These are phyloP conservation scores for Zaprionus lachaisei DNA, from an alignment of 1,140 invertebrate genomes.

Conservation along the genomic window DNA sequence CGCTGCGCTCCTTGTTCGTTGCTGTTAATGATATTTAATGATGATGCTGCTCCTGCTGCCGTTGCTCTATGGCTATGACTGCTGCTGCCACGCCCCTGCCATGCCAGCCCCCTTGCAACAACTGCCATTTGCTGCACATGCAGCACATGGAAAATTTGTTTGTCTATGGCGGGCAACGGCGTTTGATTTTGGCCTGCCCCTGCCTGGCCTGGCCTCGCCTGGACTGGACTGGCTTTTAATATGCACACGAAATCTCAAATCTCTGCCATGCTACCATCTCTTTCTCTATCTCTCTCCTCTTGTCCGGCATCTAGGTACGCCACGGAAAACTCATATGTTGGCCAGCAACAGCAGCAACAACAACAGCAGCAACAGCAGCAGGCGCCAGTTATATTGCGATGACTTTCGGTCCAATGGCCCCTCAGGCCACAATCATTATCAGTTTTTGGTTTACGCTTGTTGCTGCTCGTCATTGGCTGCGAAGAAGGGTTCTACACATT, in stretches of 20 bases:
- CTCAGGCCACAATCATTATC: constrained; percentile 80
- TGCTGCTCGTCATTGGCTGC: constrained; percentile 39
- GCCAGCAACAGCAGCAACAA: constrained; percentile 27
- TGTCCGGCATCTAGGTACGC: not conserved
- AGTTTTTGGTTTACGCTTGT: constrained; percentile 71
- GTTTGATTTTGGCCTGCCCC: constrained; percentile 41
- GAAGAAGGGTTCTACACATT: constrained; percentile 53
- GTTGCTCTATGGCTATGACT: constrained; percentile 34
- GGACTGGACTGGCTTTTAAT: constrained; percentile 44
- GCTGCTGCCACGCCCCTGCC: constrained; percentile 11
- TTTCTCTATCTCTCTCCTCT: not conserved
- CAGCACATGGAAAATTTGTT: constrained; percentile 47
- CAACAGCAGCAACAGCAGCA: constrained; percentile 12
- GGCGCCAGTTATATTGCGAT: constrained; percentile 78
- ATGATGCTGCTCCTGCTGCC: constrained; percentile 56
- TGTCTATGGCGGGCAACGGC: constrained; percentile 35
- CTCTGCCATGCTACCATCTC: constrained; percentile 11
- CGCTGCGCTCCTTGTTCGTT: constrained; percentile 67
- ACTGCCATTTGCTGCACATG: constrained; percentile 46
- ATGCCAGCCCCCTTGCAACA: constrained; percentile 14
- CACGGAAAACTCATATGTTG: constrained; percentile 44
- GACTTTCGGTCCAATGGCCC: constrained; percentile 52
- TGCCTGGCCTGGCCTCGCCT: constrained; percentile 4
- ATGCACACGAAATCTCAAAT: constrained; percentile 53
- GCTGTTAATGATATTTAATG: constrained; percentile 82